Conservation (phyloP, 2,888 invertebrate genomes). For the Eugnorisma glareosa region DNA sequence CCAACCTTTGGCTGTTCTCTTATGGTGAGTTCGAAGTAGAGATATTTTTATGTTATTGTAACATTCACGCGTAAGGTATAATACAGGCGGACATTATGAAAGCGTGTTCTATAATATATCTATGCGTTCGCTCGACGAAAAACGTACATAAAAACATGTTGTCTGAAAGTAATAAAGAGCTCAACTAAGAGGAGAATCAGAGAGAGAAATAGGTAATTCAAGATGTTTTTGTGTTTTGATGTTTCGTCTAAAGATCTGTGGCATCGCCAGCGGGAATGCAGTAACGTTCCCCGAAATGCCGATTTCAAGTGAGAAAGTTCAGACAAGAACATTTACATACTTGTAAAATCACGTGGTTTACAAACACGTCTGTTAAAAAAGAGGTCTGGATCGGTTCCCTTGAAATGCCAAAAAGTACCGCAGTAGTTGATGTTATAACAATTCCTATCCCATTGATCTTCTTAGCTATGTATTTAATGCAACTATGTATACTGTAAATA, state of each 20-base stretch:
- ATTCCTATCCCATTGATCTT: constrained; percentile 23
- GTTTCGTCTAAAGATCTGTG: neutral
- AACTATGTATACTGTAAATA: constrained; percentile 13
- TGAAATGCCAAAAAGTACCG: constrained; percentile 55
- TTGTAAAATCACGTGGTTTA: constrained; percentile 22
- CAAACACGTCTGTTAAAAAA: neutral
- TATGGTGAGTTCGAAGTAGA: constrained; percentile 12
- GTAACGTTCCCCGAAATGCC: neutral
- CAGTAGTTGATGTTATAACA: constrained; percentile 39
- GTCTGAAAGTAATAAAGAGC: neutral
- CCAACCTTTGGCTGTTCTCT: neutral
- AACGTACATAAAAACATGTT: neutral
- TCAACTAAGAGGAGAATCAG: neutral
- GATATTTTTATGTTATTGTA: neutral
- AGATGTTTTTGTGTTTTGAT: neutral
- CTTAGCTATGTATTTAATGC: neutral
- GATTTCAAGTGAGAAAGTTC: neutral
- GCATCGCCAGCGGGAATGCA: neutral
- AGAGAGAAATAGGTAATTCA: neutral
- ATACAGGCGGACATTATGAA: neutral
- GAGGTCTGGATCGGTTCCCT: constrained; percentile 23
- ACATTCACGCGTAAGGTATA: neutral
- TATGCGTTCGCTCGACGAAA: neutral
- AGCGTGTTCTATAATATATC: neutral
- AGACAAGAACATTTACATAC: neutral